These are phyloP conservation scores for Lomographa bimaculata DNA, from an alignment of 2,888 invertebrate genomes.

Conservation along the genomic window DNA sequence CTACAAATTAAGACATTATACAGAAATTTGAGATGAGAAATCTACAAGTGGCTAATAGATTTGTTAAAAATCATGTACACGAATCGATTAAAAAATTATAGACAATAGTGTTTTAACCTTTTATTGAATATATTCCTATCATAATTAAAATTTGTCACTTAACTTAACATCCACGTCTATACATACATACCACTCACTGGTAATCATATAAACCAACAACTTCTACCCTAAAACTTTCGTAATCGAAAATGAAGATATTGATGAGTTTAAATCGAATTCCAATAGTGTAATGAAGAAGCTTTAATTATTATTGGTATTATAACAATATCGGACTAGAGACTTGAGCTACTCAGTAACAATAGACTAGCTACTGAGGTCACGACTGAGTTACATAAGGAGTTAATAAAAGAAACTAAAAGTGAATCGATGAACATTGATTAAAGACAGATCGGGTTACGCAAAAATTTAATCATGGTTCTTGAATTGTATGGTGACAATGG, in stretches of 20 bases:
- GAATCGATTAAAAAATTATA: no score
- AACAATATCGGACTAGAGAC: constrained; percentile 27
- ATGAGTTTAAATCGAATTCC: constrained; percentile 43
- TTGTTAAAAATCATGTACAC: no score
- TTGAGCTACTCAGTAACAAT: constrained; percentile 20
- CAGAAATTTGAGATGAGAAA: no score
- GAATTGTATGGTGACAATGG: constrained; percentile 7
- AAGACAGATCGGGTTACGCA: constrained; percentile 14
- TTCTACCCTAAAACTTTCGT: constrained; percentile 37
- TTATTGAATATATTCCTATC: no score
- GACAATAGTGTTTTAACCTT: no score
- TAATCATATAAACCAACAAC: no score
- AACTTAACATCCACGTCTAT: no score
- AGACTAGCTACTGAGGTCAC: constrained; percentile 31
- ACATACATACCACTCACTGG: no score
- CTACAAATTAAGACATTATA: no score
- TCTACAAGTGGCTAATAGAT: no score
- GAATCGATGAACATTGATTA: constrained; percentile 13
- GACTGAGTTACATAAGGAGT: constrained; percentile 22
- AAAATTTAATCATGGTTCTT: constrained; percentile 13
- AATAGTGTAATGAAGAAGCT: constrained; percentile 29
- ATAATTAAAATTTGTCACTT: no score
- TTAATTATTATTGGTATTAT: constrained; percentile 31
- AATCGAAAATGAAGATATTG: constrained; percentile 50
- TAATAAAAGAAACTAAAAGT: constrained; percentile 18